Conservation (phyloP, 2,888 invertebrate genomes). For the Willowsia nigromaculata region DNA sequence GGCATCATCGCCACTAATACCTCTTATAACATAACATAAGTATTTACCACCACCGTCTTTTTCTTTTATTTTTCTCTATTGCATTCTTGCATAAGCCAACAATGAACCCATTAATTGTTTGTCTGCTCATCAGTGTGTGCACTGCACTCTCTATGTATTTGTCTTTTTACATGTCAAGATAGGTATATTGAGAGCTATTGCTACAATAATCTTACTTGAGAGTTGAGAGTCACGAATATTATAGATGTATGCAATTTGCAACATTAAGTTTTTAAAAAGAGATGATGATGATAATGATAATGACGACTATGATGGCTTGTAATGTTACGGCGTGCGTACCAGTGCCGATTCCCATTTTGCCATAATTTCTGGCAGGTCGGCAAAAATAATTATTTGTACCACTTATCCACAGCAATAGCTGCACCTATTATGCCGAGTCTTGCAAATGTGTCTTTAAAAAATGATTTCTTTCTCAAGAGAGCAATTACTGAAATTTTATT, state of each 20-base stretch:
- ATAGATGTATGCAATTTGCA: not conserved
- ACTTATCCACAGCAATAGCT: too few species aligned
- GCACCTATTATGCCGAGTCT: too few species aligned
- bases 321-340: too few species aligned
- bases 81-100: slow-evolving; percentile 5
- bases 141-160: too few species aligned
- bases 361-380: too few species aligned
- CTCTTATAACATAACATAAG: not conserved
- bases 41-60: not conserved
- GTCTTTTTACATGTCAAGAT: too few species aligned
- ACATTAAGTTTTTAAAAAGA: not conserved
- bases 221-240: too few species aligned
- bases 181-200: too few species aligned
- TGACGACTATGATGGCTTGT: too few species aligned
- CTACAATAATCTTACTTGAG: too few species aligned
- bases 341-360: not conserved
- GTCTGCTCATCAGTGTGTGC: slow-evolving; percentile 12
- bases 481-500: not conserved
- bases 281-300: not conserved
- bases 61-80: not conserved
- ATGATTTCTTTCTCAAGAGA: not conserved
- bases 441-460: not conserved
- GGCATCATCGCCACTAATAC: slow-evolving; percentile 15
- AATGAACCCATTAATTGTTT: slow-evolving; percentile 25
- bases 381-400: too few species aligned